Conservation (phyloP, 1,140 invertebrate species). For the Hypothenemus hampei region DNA sequence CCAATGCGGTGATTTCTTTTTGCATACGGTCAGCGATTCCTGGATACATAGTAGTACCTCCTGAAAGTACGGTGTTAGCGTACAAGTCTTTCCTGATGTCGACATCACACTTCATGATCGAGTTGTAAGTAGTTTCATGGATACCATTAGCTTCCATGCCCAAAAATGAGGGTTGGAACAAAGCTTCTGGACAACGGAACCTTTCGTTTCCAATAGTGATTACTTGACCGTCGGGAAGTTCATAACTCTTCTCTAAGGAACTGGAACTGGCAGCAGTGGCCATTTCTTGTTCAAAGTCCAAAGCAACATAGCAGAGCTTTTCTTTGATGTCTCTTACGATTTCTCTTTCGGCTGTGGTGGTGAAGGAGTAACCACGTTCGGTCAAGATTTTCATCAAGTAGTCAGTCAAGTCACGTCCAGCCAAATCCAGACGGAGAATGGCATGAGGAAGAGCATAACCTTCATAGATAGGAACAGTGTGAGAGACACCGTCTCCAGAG, state of each 20-base stretch:
- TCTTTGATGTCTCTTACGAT: constrained; percentile 93
- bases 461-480: constrained; percentile 91
- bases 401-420: constrained; percentile 82
- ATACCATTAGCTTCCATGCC: constrained; percentile 89
- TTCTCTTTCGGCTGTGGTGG: constrained; percentile 80
- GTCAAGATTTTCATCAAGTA: constrained; percentile 91
- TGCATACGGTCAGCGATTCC: constrained; percentile 75
- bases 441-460: constrained; percentile 70
- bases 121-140: constrained; percentile 90
- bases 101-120: constrained; percentile 93
- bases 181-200: constrained; percentile 89
- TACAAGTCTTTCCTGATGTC: constrained; percentile 87
- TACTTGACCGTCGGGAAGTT: constrained; percentile 66
- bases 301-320: constrained; percentile 86
- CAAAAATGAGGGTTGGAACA: constrained; percentile 88
- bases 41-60: constrained; percentile 73
- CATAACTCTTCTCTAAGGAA: constrained; percentile 75
- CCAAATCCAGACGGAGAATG: constrained; percentile 81
- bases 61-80: constrained; percentile 83
- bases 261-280: constrained; percentile 81
- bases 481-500: constrained; percentile 82
- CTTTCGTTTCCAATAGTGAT: constrained; percentile 92
- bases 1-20: constrained; percentile 75
- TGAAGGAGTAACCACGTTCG: constrained; percentile 79
- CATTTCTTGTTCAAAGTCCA: constrained; percentile 96